These are phyloP conservation scores for Helostoma temminkii DNA, from an alignment of 2,797 vertebrate genomes.

Conservation along the genomic window DNA sequence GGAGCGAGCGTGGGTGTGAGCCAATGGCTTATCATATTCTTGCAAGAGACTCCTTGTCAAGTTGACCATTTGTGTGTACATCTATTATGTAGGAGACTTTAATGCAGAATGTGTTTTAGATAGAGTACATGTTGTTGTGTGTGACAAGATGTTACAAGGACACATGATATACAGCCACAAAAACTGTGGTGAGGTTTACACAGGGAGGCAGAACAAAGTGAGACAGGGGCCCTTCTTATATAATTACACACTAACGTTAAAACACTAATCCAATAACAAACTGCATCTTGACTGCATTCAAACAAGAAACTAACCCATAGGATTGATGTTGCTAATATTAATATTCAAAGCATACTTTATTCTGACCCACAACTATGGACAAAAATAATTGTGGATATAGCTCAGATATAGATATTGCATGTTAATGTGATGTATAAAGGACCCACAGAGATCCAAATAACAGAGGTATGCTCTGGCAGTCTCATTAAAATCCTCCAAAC, in stretches of 20 bases:
- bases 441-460: conserved; percentile 44
- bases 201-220: conserved; percentile 44
- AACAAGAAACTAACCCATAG: conserved; percentile 51
- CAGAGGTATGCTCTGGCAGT: conserved; percentile 33
- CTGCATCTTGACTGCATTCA: conserved; percentile 51
- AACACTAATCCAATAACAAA: conserved; percentile 66
- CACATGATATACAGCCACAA: conserved; percentile 52
- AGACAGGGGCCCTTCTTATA: conserved; percentile 41
- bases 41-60: conserved; percentile 73
- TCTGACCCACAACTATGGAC: conserved; percentile 30
- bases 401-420: conserved; percentile 19
- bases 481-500: conserved; percentile 66
- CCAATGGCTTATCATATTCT: conserved; percentile 71
- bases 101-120: conserved; percentile 53
- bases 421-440: conserved; percentile 49
- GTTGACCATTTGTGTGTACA: conserved; percentile 65
- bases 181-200: conserved; percentile 56
- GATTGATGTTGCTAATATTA: conserved; percentile 23
- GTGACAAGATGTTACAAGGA: conserved; percentile 55
- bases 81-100: conserved; percentile 73
- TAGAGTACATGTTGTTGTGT: conserved; percentile 5
- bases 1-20: conserved; percentile 61
- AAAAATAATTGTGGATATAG: conserved; percentile 33
- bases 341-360: conserved; percentile 38
- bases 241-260: conserved; percentile 64